phyloP scores from a whole-genome alignment of 2,113 vertebrate genomes.

The Sorex fumeus region DNA sequence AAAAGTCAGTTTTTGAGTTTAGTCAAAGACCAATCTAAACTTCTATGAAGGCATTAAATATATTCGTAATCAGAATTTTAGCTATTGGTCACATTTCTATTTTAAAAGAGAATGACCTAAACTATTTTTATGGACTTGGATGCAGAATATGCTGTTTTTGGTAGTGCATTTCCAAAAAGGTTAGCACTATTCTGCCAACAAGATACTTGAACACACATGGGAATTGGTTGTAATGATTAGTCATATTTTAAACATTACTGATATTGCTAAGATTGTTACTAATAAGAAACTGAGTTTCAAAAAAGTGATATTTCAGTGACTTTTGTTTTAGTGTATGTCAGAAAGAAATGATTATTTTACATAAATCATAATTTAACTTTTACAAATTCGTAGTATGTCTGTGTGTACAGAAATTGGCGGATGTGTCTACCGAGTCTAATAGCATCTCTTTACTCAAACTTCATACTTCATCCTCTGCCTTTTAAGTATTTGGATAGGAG shows the following conservation, averaged over 20 bases:
- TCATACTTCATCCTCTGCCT: not conserved
- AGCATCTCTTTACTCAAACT: not conserved
- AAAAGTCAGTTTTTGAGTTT: not conserved
- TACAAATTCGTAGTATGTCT: not conserved
- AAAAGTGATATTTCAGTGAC: slow-evolving; percentile 51
- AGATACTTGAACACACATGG: slow-evolving; percentile 58
- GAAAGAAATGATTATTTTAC: not conserved
- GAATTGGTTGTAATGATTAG: slow-evolving; percentile 19
- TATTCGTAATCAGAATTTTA: slow-evolving; percentile 40
- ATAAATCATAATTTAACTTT: slow-evolving; percentile 25
- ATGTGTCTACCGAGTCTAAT: not conserved
- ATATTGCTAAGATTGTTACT: slow-evolving; percentile 51
- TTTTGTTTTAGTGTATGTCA: slow-evolving; percentile 62
- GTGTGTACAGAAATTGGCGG: not conserved
- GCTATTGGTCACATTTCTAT: slow-evolving; percentile 60
- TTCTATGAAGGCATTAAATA: not conserved
- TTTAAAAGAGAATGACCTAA: slow-evolving; percentile 74
- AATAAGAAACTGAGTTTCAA: slow-evolving; percentile 59
- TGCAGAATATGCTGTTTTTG: slow-evolving; percentile 49
- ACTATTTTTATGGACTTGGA: slow-evolving; percentile 66
- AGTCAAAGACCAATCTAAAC: slow-evolving; percentile 41
- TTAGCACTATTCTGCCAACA: slow-evolving; percentile 45
- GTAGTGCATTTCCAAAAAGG: slow-evolving; percentile 10
- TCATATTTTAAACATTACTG: slow-evolving; percentile 19
- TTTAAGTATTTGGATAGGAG: not conserved